Conservation (phyloP, 2,888 invertebrate species). For the Drosophila nr. perissopoda region DNA sequence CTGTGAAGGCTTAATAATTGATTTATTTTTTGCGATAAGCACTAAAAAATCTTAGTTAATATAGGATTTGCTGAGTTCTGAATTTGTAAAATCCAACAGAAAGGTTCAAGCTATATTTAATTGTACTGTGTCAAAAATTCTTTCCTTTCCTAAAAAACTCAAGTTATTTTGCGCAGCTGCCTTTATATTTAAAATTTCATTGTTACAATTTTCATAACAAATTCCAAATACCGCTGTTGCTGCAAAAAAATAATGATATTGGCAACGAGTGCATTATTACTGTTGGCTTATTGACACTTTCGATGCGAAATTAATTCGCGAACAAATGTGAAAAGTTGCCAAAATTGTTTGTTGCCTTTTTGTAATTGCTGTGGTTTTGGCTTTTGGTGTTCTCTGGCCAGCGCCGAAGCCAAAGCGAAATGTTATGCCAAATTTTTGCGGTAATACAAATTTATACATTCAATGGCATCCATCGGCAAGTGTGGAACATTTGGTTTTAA, state of each 20-base stretch:
- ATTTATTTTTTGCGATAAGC: neutral
- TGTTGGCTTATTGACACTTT: conserved; percentile 67
- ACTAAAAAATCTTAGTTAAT: neutral
- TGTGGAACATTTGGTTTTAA: conserved; percentile 1
- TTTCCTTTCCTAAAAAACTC: neutral
- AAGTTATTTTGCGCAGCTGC: neutral
- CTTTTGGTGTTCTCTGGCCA: conserved; percentile 19
- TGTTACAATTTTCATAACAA: neutral
- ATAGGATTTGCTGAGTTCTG: neutral
- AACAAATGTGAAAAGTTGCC: conserved; percentile 67
- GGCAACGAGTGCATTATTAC: conserved; percentile 59
- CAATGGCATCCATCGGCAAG: neutral
- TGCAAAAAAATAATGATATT: conserved; percentile 3
- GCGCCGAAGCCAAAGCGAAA: conserved; percentile 23
- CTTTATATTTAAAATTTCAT: neutral
- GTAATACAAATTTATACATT: conserved; percentile 19
- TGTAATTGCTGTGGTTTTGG: conserved; percentile 62
- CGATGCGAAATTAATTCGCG: conserved; percentile 61
- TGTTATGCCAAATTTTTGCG: conserved; percentile 40
- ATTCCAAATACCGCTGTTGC: neutral
- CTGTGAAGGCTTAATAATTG: neutral
- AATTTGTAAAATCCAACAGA: neutral
- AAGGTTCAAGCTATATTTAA: neutral
- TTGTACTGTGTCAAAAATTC: neutral
- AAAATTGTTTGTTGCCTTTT: conserved; percentile 60